phyloP scores from a whole-genome alignment of 2,113 vertebrate species.

The Oreocharis arfaki region DNA sequence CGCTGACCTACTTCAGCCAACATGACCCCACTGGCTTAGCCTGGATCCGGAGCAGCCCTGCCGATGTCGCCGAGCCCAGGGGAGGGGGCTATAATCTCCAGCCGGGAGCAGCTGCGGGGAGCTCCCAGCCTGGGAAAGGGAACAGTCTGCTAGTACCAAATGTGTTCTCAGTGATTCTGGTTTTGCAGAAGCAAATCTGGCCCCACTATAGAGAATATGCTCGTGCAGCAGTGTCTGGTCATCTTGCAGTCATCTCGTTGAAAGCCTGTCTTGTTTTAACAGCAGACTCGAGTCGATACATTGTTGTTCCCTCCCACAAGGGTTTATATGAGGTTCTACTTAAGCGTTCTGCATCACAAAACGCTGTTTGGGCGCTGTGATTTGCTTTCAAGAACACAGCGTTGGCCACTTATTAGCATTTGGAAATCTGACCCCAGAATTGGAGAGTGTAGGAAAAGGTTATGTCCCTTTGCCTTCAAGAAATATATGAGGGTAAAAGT shows the following conservation, averaged over 20 bases:
- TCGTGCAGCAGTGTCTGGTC: not conserved
- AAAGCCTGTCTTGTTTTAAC: not conserved
- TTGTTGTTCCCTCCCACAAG: not conserved
- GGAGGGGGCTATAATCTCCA: not conserved
- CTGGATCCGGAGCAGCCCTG: not conserved
- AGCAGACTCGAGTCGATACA: not conserved
- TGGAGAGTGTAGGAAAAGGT: not conserved
- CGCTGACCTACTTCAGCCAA: not conserved
- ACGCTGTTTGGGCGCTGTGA: not conserved
- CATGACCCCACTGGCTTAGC: not conserved
- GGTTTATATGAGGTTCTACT: not conserved
- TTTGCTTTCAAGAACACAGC: not conserved
- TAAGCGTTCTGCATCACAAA: not conserved
- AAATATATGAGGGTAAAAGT: not conserved
- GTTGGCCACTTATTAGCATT: not conserved
- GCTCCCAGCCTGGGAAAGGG: not conserved
- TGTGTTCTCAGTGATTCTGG: not conserved
- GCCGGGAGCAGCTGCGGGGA: not conserved
- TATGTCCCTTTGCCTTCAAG: not conserved
- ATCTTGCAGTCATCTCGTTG: not conserved
- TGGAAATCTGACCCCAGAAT: not conserved
- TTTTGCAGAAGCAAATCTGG: not conserved
- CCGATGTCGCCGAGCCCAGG: not conserved
- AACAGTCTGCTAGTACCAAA: not conserved
- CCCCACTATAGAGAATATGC: accelerated